Conservation (phyloP, 2,113 vertebrate genomes). For the Electrona antarctica region DNA sequence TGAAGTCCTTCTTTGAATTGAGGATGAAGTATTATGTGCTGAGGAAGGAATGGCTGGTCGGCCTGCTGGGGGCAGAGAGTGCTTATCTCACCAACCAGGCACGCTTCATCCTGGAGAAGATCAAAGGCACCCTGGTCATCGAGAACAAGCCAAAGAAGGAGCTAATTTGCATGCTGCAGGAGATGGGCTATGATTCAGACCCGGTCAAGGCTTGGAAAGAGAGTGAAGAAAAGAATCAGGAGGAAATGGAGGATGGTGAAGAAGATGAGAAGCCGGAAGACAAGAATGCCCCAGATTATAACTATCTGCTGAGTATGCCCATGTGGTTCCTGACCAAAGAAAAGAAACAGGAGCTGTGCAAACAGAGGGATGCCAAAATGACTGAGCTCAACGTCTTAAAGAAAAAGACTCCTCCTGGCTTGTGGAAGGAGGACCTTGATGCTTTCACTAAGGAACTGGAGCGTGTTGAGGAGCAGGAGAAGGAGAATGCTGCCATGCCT, state of each 20-base stretch:
- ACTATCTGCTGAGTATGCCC: slow-evolving; percentile 96
- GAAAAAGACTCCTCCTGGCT: slow-evolving; percentile 81
- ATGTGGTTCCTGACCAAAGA: slow-evolving; percentile 97
- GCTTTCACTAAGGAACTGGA: slow-evolving; percentile 88
- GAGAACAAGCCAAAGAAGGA: slow-evolving; percentile 99
- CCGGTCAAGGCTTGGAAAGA: slow-evolving; percentile 93
- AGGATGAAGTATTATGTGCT: slow-evolving; percentile 89
- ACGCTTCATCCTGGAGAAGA: slow-evolving; percentile 98
- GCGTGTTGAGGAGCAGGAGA: slow-evolving; percentile 85
- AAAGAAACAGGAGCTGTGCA: slow-evolving; percentile 96
- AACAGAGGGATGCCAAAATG: slow-evolving; percentile 86
- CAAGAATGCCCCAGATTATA: slow-evolving; percentile 87
- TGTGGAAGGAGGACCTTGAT: slow-evolving; percentile 93
- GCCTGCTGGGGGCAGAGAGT: slow-evolving; percentile 91
- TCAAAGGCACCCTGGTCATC: slow-evolving; percentile 91
- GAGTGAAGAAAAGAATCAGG: slow-evolving; percentile 64
- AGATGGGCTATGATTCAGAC: slow-evolving; percentile 95
- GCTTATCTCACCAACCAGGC: slow-evolving; percentile 94
- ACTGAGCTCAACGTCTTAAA: slow-evolving; percentile 86
- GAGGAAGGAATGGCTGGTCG: slow-evolving; percentile 94
- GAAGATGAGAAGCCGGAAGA: slow-evolving; percentile 15
- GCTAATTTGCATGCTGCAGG: slow-evolving; percentile 88
- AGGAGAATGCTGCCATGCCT: slow-evolving; percentile 68
- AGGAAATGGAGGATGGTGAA: slow-evolving; percentile 57
- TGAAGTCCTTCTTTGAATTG: slow-evolving; percentile 93